Conservation (phyloP, 2,888 invertebrate species). For the Netelia virgata region DNA sequence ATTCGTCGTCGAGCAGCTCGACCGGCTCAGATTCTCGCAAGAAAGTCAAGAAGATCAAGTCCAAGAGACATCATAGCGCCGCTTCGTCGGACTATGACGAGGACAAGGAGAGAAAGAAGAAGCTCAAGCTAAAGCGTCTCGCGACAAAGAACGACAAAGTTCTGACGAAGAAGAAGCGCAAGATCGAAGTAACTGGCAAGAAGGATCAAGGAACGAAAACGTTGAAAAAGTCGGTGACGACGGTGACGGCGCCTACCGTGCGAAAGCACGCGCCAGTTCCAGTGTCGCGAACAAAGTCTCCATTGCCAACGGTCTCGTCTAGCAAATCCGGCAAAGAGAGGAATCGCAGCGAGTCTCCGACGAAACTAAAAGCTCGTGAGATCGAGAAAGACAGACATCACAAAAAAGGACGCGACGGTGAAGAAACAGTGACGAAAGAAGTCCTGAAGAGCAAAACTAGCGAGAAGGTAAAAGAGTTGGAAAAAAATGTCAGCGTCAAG, state of each 20-base stretch:
- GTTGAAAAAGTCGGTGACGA: slow-evolving; percentile 53
- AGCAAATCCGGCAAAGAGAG: slow-evolving; percentile 78
- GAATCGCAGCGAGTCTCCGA: slow-evolving; percentile 81
- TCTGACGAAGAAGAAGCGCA: slow-evolving; percentile 80
- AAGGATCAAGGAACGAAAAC: slow-evolving; percentile 70
- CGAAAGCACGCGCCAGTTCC: slow-evolving; percentile 70
- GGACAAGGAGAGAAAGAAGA: slow-evolving; percentile 86
- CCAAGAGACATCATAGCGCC: slow-evolving; percentile 87
- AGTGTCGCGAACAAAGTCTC: slow-evolving; percentile 73
- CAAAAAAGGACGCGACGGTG: slow-evolving; percentile 75
- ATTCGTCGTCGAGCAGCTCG: slow-evolving; percentile 87
- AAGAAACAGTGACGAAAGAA: slow-evolving; percentile 74
- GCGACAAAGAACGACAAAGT: slow-evolving; percentile 80
- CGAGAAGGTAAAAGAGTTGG: slow-evolving; percentile 79
- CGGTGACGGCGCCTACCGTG: slow-evolving; percentile 59
- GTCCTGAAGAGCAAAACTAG: slow-evolving; percentile 72
- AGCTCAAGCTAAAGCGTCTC: slow-evolving; percentile 82
- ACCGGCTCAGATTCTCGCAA: slow-evolving; percentile 86
- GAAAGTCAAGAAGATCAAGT: slow-evolving; percentile 85
- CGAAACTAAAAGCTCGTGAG: slow-evolving; percentile 64
- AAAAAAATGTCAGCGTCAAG: slow-evolving; percentile 74
- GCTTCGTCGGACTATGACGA: slow-evolving; percentile 89
- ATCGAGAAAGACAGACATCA: slow-evolving; percentile 78
- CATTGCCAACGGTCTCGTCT: slow-evolving; percentile 69
- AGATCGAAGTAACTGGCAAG: slow-evolving; percentile 76